Percentiles rank a stretch among this genome's conserved stretches.
These are phyloP conservation scores for Lagopus leucura DNA, from an alignment of 2,113 vertebrate genomes.

Conservation along the genomic window DNA sequence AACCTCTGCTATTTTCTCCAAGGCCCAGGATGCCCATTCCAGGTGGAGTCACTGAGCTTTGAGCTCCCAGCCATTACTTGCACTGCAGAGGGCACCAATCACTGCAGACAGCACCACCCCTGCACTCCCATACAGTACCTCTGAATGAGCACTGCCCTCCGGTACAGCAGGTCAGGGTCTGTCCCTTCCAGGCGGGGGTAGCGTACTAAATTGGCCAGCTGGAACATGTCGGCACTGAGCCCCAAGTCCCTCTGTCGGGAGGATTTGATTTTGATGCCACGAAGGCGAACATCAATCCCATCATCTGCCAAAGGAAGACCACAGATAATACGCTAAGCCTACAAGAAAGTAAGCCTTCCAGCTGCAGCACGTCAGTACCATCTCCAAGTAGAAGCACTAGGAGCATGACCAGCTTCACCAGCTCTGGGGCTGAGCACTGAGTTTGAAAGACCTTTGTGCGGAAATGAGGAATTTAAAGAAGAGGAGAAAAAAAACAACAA, in stretches of 20 bases:
- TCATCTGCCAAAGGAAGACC: conserved; percentile 82
- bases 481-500: not conserved
- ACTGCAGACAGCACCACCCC: not conserved
- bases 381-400: not conserved
- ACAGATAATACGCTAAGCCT: not conserved
- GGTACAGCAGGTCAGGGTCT: conserved; percentile 89
- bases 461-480: not conserved
- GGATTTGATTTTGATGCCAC: conserved; percentile 95
- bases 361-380: not conserved
- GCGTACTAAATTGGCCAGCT: conserved; percentile 91
- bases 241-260: conserved; percentile 93
- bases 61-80: not conserved
- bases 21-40: not conserved
- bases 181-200: conserved; percentile 96
- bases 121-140: conserved; percentile 76
- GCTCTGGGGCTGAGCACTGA: not conserved
- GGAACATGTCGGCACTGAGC: conserved; percentile 94
- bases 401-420: not conserved
- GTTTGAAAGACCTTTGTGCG: not conserved
- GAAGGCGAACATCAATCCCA: conserved; percentile 94
- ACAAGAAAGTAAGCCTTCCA: not conserved
- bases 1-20: not conserved
- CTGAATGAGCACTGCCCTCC: conserved; percentile 89
- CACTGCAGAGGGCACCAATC: not conserved
- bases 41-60: not conserved